These are phyloP conservation scores for Euzetes globulus DNA, from an alignment of 2,888 invertebrate genomes.

Conservation along the genomic window DNA sequence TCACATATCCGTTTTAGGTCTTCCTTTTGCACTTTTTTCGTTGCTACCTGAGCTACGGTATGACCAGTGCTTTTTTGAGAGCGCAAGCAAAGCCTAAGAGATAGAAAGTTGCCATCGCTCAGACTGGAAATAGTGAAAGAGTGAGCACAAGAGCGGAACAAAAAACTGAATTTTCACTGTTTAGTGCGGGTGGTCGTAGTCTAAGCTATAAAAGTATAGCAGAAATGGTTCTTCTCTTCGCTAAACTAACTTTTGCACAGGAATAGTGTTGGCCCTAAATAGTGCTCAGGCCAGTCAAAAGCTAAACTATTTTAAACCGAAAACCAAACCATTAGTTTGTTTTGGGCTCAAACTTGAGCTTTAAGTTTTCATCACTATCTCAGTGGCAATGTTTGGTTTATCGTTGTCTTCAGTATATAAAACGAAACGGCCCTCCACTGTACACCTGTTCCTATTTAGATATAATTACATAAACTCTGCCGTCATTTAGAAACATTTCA, in stretches of 20 bases:
- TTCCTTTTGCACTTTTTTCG: not conserved
- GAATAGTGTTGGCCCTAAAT: too few relatives aligned
- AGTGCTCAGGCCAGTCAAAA: too few relatives aligned
- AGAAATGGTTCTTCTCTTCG: too few relatives aligned
- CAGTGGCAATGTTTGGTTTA: too few relatives aligned
- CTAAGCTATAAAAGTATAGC: too few relatives aligned
- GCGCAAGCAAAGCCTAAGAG: not conserved
- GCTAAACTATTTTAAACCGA: too few relatives aligned
- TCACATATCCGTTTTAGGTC: slow-evolving; percentile 8
- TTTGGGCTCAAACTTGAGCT: too few relatives aligned
- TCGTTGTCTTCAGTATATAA: too few relatives aligned
- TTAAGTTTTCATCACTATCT: not conserved
- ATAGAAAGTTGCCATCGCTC: not conserved
- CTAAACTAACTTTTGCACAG: too few relatives aligned
- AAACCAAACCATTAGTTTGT: too few relatives aligned
- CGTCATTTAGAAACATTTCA: not conserved
- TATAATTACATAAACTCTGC: slow-evolving; percentile 1
- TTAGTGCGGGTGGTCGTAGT: slow-evolving; percentile 14
- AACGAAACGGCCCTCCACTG: not conserved
- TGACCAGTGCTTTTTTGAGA: not conserved
- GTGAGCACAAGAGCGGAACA: slow-evolving; percentile 1
- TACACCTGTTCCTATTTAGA: slow-evolving; percentile 1
- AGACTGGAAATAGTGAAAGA: not conserved
- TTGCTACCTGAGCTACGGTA: not conserved
- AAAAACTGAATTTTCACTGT: not conserved